These are phyloP conservation scores for Popillia japonica DNA, from an alignment of 1,140 invertebrate species.

Conservation along the genomic window DNA sequence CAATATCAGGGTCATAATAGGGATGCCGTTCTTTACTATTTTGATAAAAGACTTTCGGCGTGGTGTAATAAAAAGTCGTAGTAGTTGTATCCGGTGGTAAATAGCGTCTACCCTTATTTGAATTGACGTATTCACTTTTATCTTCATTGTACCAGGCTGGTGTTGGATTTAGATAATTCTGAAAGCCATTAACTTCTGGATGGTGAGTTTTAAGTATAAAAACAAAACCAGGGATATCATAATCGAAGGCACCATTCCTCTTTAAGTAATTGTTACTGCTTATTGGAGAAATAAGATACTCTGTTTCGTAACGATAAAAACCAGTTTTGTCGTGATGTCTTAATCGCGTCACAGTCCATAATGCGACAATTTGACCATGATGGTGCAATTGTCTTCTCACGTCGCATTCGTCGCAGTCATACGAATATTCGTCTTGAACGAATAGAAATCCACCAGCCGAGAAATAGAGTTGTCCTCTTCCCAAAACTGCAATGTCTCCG, in stretches of 20 bases:
- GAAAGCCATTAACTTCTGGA: background rate
- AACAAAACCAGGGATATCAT: constrained; percentile 54
- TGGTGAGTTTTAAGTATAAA: background rate
- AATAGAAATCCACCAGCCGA: constrained; percentile 62
- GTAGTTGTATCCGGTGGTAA: constrained; percentile 22
- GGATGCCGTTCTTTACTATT: background rate
- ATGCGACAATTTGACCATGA: constrained; percentile 62
- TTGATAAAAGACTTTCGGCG: background rate
- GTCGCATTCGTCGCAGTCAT: constrained; percentile 60
- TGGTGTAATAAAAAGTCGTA: constrained; percentile 10
- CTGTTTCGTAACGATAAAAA: constrained; percentile 67
- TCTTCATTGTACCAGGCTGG: constrained; percentile 8
- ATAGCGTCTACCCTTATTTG: background rate
- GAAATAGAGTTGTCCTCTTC: constrained; percentile 66
- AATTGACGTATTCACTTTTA: background rate
- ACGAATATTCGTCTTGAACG: constrained; percentile 64
- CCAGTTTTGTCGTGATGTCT: constrained; percentile 65
- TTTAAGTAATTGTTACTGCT: constrained; percentile 42
- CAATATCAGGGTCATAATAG: constrained; percentile 11
- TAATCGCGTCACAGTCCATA: constrained; percentile 71
- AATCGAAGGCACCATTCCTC: constrained; percentile 53
- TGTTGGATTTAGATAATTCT: background rate
- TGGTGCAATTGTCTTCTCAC: constrained; percentile 34
- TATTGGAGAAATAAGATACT: constrained; percentile 68
- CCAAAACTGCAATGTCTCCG: constrained; percentile 68